Base-by-base conservation (phyloP, 2,797 vertebrate genomes). In the Lateolabrax maculatus region DNA sequence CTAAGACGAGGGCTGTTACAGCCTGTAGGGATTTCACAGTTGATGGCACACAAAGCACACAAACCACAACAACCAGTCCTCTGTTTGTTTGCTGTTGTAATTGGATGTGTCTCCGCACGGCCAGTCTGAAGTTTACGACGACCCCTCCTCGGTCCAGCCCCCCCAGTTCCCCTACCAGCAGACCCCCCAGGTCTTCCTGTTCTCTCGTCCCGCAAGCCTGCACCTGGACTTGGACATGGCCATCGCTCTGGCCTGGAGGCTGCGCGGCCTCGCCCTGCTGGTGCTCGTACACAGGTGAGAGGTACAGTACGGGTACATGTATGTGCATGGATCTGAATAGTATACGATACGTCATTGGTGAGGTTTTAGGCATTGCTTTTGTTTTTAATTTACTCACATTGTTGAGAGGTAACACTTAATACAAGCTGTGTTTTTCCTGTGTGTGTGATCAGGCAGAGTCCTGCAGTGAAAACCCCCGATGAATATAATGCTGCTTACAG, bases 161-260 rank as follows among this genome's bases (percentile, higher is more conserved):
- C 65, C 95, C 23, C 96, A 96, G 69, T 90, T 88, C 80, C 85
- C 96, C 39, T 96, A 97, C 71, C 96, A 98, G 9, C 95, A 96
- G 49, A 94, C 96, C 0, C 97, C 98, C 0, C 94, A 98, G 85
- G 92, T 99, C 66, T 98, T 99, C 90, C 93, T 99, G 71, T 96
- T 99, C 87, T 95, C 96, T 67, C 96, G 87, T 49, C 90, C 94
- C 0, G 93, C 94, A 18, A 98, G 97, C 0, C 86, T 95, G 0
- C 95, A 94, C 60, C 93, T 94, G 16, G 98, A 99, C 83, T 92
- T 87, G 90, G 93, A 84, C 85, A 96, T 93, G 0, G 97, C 98
- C 67, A 92, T 95, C 51, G 87, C 93, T 39, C 89, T 99, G 72
- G 97, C 97, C 44, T 96, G 96, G 97, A 92, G 91, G 87, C 96